Percentiles rank a stretch among this genome's conserved stretches.
Evolutionary conservation across 2,797 vertebrate species (phyloP).

Genomic region (Hybognathus amarus): DNA sequence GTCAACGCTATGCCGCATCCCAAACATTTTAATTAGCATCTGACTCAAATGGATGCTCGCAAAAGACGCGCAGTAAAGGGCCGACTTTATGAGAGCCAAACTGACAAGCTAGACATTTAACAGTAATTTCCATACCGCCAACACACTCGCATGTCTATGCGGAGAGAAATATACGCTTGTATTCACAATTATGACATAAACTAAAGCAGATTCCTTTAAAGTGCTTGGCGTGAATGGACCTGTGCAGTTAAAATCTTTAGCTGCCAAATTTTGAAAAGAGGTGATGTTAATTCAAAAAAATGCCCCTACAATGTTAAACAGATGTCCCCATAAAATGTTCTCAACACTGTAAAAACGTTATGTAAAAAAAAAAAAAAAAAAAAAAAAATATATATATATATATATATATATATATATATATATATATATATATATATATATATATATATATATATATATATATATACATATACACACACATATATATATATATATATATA

Average conservation of each 20-base stretch:
- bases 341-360: neutral
- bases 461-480: no score
- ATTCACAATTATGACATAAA: conserved; percentile 44
- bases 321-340: no score
- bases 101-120: conserved; percentile 63
- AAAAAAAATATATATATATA: no score
- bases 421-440: no score
- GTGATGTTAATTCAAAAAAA: neutral
- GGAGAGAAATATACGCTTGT: neutral
- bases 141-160: conserved; percentile 59
- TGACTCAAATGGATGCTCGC: conserved; percentile 55
- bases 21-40: conserved; percentile 49
- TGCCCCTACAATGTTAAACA: neutral
- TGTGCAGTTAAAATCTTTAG: neutral
- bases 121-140: conserved; percentile 56
- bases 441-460: no score
- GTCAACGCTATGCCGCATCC: conserved; percentile 46
- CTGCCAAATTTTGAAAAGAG: neutral
- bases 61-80: conserved; percentile 52
- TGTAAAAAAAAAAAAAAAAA: neutral
- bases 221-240: neutral
- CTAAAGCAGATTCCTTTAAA: neutral
- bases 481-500: no score
- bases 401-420: no score
- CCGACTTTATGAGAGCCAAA: conserved; percentile 51